Percentiles rank a stretch among this genome's conserved stretches.
Conservation (phyloP, 2,797 vertebrate species). For the Coregonus ussuriensis region DNA sequence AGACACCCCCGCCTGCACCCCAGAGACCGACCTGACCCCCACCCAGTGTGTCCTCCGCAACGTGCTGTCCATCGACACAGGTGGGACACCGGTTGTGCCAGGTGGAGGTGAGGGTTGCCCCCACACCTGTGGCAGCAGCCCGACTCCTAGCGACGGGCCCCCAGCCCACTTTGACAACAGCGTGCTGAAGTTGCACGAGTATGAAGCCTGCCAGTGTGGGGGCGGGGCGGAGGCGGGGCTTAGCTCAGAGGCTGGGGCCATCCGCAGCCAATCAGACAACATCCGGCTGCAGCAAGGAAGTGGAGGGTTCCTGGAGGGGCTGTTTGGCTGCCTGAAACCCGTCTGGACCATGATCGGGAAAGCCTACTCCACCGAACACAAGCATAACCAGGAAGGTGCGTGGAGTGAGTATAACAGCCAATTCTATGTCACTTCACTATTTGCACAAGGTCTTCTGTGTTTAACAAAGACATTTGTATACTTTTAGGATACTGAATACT, state of each 20-base stretch:
- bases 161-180: constrained; percentile 83
- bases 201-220: constrained; percentile 77
- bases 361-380: constrained; percentile 95
- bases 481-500: not conserved
- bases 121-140: constrained; percentile 71
- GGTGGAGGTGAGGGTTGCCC: constrained; percentile 26
- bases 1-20: constrained; percentile 88
- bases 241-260: constrained; percentile 74
- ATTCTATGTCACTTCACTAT: not conserved
- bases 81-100: constrained; percentile 65
- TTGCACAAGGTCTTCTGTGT: not conserved
- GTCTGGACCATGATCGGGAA: constrained; percentile 98
- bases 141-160: constrained; percentile 80
- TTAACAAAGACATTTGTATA: not conserved
- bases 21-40: constrained; percentile 90
- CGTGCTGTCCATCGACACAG: constrained; percentile 84
- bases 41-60: constrained; percentile 92
- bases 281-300: constrained; percentile 83
- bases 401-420: constrained; percentile 30
- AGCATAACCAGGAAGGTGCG: constrained; percentile 87
- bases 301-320: constrained; percentile 92
- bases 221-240: constrained; percentile 67
- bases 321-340: constrained; percentile 93
- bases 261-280: constrained; percentile 75
- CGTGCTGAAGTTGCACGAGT: constrained; percentile 84